Percentiles rank a stretch among this genome's conserved stretches.
phyloP scores from a whole-genome alignment of 2,113 vertebrate genomes.

The Hippotragus niger region DNA sequence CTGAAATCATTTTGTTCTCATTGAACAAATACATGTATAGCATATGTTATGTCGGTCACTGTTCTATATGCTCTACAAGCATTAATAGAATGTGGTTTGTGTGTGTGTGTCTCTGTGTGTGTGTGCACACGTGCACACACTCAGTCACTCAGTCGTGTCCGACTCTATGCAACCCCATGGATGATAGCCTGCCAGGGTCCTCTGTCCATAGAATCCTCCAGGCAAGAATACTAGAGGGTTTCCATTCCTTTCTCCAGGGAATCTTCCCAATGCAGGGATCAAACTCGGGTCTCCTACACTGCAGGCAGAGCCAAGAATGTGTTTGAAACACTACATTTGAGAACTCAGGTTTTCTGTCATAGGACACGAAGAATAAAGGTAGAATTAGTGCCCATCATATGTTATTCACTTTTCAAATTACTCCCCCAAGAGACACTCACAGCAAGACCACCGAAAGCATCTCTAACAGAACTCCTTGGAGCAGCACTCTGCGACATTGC shows the following conservation, averaged over 20 bases:
- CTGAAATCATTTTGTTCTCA: not conserved
- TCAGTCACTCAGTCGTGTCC: not conserved
- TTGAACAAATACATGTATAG: not conserved
- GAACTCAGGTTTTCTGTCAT: not conserved
- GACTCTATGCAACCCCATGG: not conserved
- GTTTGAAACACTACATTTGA: not conserved
- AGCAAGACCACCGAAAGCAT: not conserved
- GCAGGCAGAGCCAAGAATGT: not conserved
- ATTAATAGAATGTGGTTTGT: not conserved
- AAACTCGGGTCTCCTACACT: not conserved
- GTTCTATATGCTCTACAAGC: not conserved
- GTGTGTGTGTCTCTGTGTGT: not conserved
- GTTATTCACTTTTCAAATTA: not conserved
- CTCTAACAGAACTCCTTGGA: not conserved
- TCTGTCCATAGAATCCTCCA: not conserved
- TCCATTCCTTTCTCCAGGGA: not conserved
- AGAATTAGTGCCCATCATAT: not conserved
- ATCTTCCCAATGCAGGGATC: not conserved
- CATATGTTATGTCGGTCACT: not conserved
- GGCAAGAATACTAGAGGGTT: not conserved
- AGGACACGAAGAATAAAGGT: not conserved
- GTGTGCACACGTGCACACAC: rapidly evolving
- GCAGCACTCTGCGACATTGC: rapidly evolving
- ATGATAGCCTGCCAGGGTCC: not conserved
- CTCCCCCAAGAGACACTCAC: no score